These are phyloP conservation scores for Rhabdomys pumilio DNA, from an alignment of 2,797 vertebrate genomes.

Conservation along the genomic window DNA sequence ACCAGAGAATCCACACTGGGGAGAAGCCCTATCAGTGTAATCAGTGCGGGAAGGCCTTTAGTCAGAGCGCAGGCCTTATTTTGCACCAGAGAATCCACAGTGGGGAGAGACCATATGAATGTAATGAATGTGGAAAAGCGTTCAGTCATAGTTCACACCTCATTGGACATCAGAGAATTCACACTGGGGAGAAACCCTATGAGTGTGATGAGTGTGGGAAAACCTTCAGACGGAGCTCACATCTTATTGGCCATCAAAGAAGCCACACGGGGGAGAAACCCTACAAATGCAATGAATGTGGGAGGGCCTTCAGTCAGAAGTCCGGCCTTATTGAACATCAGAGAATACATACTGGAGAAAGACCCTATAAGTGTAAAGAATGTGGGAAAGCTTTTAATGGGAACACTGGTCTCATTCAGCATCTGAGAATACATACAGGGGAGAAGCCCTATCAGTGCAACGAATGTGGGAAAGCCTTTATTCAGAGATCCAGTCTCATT, in stretches of 20 bases:
- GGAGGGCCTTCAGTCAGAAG: slow-evolving; percentile 86
- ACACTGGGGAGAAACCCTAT: slow-evolving; percentile 83
- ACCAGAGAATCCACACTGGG: slow-evolving; percentile 86
- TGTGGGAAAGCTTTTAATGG: slow-evolving; percentile 88
- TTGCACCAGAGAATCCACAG: slow-evolving; percentile 88
- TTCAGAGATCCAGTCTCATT: slow-evolving; percentile 84
- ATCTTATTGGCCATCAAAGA: slow-evolving; percentile 86
- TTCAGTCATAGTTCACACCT: slow-evolving; percentile 85
- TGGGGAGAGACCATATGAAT: slow-evolving; percentile 87
- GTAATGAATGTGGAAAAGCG: slow-evolving; percentile 79
- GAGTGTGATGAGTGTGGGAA: slow-evolving; percentile 88
- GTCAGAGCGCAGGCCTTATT: slow-evolving; percentile 84
- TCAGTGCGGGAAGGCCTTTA: slow-evolving; percentile 88
- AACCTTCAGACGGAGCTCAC: slow-evolving; percentile 87
- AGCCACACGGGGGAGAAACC: slow-evolving; percentile 89
- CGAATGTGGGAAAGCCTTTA: slow-evolving; percentile 88
- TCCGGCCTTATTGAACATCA: slow-evolving; percentile 87
- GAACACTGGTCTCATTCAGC: slow-evolving; percentile 87
- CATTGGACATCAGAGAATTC: slow-evolving; percentile 87
- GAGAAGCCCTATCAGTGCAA: slow-evolving; percentile 87
- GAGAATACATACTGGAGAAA: slow-evolving; percentile 87
- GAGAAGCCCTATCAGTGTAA: slow-evolving; percentile 82
- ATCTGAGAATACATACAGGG: slow-evolving; percentile 88
- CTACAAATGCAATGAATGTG: slow-evolving; percentile 85
- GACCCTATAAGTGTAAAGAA: slow-evolving; percentile 85